Evolutionary conservation across 2,113 vertebrate species (phyloP).

Genomic region (Atrichornis clamosus): DNA sequence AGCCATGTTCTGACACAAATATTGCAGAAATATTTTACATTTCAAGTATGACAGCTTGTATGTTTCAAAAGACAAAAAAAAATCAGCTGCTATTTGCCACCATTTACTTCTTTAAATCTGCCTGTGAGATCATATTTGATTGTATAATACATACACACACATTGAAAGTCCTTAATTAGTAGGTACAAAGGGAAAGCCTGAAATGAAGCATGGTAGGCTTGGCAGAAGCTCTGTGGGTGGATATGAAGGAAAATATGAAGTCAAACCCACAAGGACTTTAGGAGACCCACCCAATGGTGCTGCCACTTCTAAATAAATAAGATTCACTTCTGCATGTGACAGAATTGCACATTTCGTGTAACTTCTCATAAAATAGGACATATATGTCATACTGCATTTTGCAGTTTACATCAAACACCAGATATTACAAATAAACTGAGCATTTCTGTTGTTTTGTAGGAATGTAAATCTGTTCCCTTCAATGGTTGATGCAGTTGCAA

Average conservation of each 20-base stretch:
- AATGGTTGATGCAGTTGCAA: background rate
- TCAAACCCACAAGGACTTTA: constrained; percentile 73
- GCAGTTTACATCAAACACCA: background rate
- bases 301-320: constrained; percentile 68
- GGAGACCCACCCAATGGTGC: constrained; percentile 68
- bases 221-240: constrained; percentile 58
- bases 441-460: background rate
- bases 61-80: background rate
- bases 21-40: background rate
- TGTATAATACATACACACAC: background rate
- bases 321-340: constrained; percentile 3
- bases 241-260: constrained; percentile 67
- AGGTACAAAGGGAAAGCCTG: constrained; percentile 44
- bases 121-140: background rate
- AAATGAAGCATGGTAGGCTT: constrained; percentile 53
- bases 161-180: constrained; percentile 64
- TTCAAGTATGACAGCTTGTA: background rate
- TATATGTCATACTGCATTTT: background rate
- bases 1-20: background rate
- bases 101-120: background rate
- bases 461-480: background rate
- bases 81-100: background rate
- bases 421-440: background rate
- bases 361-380: background rate
- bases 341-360: constrained; percentile 45